These are phyloP conservation scores for Luidia sarsii DNA, from an alignment of 53 echinoderm and acorn worm genomes.

Conservation along the genomic window DNA sequence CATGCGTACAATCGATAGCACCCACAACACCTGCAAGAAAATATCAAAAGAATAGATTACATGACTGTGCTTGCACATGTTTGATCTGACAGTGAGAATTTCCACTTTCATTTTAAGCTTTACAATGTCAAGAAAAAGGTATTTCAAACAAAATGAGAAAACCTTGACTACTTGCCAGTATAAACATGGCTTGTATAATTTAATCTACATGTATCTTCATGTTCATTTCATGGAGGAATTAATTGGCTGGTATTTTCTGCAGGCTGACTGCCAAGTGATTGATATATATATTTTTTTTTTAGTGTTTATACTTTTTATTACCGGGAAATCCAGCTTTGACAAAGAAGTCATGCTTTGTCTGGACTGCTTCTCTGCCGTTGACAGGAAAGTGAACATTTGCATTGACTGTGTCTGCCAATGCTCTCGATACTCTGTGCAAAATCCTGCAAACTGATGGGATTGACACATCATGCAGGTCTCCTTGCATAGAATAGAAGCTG, in stretches of 20 bases:
- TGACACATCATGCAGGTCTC: background rate
- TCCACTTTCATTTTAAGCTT: too few relatives aligned
- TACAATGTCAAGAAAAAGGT: background rate
- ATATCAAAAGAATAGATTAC: background rate
- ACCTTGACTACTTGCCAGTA: too few relatives aligned
- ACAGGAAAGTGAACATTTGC: background rate
- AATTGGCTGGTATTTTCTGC: too few relatives aligned
- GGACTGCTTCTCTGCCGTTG: background rate
- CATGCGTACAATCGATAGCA: slow-evolving; percentile 4
- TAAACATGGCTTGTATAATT: too few relatives aligned
- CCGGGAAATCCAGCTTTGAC: slow-evolving; percentile 9
- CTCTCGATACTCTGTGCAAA: background rate
- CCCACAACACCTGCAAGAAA: background rate
- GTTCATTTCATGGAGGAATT: background rate
- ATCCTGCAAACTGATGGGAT: slow-evolving; percentile 4
- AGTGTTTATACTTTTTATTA: too few relatives aligned
- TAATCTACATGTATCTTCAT: background rate
- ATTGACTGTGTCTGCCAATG: slow-evolving; percentile 4
- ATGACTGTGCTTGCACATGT: background rate
- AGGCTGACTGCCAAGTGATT: too few relatives aligned
- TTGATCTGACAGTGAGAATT: too few relatives aligned
- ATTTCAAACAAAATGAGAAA: too few relatives aligned
- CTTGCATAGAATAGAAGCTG: background rate
- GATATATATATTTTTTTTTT: too few relatives aligned
- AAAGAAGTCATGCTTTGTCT: slow-evolving; percentile 10